These are phyloP conservation scores for Sphaerodactylus townsendi DNA, from an alignment of 2,113 vertebrate genomes.

Conservation along the genomic window DNA sequence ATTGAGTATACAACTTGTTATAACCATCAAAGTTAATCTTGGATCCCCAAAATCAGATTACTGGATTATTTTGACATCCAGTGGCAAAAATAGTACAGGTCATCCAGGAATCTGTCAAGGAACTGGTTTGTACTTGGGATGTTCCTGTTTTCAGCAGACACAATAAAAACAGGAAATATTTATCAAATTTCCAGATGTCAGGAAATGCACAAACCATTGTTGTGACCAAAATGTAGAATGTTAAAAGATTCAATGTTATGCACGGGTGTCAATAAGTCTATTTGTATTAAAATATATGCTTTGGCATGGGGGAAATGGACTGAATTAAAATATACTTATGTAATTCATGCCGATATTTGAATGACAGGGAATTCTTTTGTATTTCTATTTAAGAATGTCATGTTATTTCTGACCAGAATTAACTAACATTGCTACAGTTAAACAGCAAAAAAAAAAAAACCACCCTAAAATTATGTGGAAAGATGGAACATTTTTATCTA, in stretches of 20 bases:
- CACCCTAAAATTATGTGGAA: not conserved
- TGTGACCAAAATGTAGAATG: constrained; percentile 46
- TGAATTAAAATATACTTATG: not conserved
- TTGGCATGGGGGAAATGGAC: not conserved
- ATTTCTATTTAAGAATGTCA: not conserved
- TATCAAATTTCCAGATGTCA: constrained; percentile 93
- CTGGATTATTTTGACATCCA: constrained; percentile 19
- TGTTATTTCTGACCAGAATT: not conserved
- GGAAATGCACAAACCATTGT: constrained; percentile 80
- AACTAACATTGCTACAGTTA: not conserved
- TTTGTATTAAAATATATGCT: constrained; percentile 45
- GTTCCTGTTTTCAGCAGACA: constrained; percentile 87
- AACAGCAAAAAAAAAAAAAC: not conserved
- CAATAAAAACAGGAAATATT: constrained; percentile 97
- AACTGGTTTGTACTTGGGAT: constrained; percentile 75
- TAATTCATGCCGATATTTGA: constrained; percentile 2
- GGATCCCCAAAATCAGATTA: constrained; percentile 2
- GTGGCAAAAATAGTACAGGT: constrained; percentile 49
- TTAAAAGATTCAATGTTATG: constrained; percentile 46
- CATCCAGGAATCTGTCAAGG: constrained; percentile 64
- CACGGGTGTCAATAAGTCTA: constrained; percentile 49
- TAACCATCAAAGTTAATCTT: not conserved
- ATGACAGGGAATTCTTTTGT: not conserved
- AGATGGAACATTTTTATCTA: too few species aligned
- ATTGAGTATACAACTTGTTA: not conserved